These are phyloP conservation scores for Hylaeus volcanicus DNA, from an alignment of 1,140 invertebrate species.

Conservation along the genomic window DNA sequence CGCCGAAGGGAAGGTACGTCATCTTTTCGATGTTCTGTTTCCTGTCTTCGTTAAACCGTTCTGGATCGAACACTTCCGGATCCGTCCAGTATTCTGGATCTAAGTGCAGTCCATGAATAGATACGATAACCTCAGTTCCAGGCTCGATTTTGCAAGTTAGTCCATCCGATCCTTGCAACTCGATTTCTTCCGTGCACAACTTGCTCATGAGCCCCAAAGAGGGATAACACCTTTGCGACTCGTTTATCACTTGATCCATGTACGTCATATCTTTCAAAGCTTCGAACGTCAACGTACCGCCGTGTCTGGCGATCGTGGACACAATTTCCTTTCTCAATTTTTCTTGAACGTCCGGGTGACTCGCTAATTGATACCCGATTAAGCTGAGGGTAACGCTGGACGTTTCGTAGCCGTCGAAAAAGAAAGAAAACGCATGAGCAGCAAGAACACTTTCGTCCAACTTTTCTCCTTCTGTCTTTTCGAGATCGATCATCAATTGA, in stretches of 20 bases:
- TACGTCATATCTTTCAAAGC: constrained; percentile 60
- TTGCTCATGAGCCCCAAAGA: constrained; percentile 31
- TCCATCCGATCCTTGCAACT: constrained; percentile 63
- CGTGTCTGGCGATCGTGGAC: constrained; percentile 16
- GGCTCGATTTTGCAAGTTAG: constrained; percentile 46
- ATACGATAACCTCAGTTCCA: constrained; percentile 68
- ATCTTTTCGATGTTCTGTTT: constrained; percentile 64
- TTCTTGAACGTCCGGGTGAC: constrained; percentile 35
- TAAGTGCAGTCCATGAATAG: constrained; percentile 78
- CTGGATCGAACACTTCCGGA: constrained; percentile 85
- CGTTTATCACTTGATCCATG: constrained; percentile 60
- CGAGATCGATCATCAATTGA: constrained; percentile 54
- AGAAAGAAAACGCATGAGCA: constrained; percentile 53
- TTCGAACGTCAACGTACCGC: constrained; percentile 57
- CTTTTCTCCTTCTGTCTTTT: constrained; percentile 50
- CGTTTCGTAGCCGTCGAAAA: constrained; percentile 59
- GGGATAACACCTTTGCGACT: constrained; percentile 55
- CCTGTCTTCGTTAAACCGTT: constrained; percentile 82
- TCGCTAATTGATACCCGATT: constrained; percentile 31
- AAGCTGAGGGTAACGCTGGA: constrained; percentile 27
- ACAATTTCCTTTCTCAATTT: constrained; percentile 56
- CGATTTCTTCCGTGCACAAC: constrained; percentile 48
- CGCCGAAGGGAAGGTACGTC: constrained; percentile 83
- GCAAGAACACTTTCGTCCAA: not conserved
- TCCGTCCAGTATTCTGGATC: constrained; percentile 72